phyloP scores from a whole-genome alignment of 2,797 vertebrate genomes.

The Lepilemur septentrionalis region DNA sequence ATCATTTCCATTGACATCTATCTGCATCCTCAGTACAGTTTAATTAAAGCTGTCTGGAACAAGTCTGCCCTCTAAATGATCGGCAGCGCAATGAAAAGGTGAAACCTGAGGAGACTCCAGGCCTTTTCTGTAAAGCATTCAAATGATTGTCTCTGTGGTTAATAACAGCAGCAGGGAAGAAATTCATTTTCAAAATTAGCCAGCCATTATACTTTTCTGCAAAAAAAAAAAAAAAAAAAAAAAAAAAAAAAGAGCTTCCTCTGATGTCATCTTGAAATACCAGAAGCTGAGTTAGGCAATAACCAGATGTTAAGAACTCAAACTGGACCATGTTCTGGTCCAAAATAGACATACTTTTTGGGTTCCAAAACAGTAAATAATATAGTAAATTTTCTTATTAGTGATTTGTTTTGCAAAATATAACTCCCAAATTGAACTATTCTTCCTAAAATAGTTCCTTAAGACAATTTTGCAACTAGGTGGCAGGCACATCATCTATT shows the following conservation, averaged over 20 bases:
- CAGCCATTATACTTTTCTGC: not conserved
- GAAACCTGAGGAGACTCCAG: conserved; percentile 74
- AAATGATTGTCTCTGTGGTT: conserved; percentile 66
- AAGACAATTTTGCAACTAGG: not conserved
- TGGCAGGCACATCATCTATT: not conserved
- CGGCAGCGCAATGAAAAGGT: conserved; percentile 75
- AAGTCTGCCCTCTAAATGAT: conserved; percentile 82
- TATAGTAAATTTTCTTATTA: not conserved
- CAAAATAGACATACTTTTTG: not conserved
- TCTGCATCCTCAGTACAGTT: conserved; percentile 85
- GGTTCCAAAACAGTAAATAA: not conserved
- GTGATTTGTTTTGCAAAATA: conserved; percentile 41
- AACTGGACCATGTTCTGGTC: not conserved
- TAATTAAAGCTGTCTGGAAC: conserved; percentile 89
- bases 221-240: conserved; percentile 53
- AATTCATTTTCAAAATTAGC: conserved; percentile 65
- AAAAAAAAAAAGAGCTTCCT: not conserved
- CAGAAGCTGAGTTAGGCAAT: conserved; percentile 10
- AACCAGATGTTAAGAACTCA: conserved; percentile 46
- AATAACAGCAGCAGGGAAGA: conserved; percentile 67
- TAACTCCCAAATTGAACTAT: not conserved
- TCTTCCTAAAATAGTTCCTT: not conserved
- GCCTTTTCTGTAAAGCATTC: conserved; percentile 43
- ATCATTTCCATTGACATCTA: conserved; percentile 89
- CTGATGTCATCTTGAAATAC: conserved; percentile 32